phyloP scores from a whole-genome alignment of 2,888 invertebrate genomes.

The Harpalus rubripes region DNA sequence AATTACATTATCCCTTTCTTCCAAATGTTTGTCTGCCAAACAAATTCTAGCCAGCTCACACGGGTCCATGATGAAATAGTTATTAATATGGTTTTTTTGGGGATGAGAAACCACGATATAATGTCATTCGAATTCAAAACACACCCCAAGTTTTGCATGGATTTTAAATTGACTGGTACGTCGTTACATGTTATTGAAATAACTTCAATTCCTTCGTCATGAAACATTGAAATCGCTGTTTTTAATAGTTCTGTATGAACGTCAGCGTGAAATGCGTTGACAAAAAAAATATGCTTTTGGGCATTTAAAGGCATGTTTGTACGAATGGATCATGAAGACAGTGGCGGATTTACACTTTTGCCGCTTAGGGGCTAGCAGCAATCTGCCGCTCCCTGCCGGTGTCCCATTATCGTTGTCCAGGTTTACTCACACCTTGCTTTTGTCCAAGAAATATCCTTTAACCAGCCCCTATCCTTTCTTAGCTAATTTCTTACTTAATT shows the following conservation, averaged over 20 bases:
- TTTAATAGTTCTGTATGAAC: neutral
- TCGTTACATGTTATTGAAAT: slow-evolving; percentile 1
- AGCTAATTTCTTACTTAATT: no score
- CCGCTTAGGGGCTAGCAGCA: no score
- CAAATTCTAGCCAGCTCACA: slow-evolving; percentile 23
- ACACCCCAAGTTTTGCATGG: neutral
- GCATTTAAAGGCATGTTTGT: neutral
- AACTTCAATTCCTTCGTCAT: neutral
- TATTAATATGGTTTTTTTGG: neutral
- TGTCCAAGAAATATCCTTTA: no score
- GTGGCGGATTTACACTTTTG: no score
- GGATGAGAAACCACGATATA: slow-evolving; percentile 6
- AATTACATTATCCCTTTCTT: neutral
- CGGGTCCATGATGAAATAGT: neutral
- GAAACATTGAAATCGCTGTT: neutral
- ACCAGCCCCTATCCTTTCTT: no score
- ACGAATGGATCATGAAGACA: neutral
- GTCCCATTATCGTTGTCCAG: no score
- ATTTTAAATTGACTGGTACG: neutral
- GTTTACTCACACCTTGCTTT: no score
- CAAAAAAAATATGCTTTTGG: slow-evolving; percentile 13
- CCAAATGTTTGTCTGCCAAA: slow-evolving; percentile 4
- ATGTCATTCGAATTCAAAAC: neutral
- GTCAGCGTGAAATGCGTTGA: neutral
- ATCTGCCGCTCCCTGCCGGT: no score